These are phyloP conservation scores for Orchesellides sinensis DNA, from an alignment of 2,888 invertebrate species.

Conservation along the genomic window DNA sequence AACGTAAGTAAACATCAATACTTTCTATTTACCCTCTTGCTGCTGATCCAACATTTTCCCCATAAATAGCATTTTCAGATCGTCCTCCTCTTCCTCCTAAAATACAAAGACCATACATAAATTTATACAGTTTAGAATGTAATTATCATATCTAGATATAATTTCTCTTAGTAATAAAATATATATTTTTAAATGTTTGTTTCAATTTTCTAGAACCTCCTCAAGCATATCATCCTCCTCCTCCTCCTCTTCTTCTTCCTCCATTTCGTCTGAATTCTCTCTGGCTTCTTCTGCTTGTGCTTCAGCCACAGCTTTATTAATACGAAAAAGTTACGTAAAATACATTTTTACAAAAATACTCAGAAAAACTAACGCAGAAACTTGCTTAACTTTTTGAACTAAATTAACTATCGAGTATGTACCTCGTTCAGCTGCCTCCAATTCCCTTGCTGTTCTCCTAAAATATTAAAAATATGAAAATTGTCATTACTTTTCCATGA, in stretches of 20 bases:
- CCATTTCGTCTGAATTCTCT: conserved; percentile 15
- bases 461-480: not conserved
- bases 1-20: not conserved
- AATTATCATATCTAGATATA: no score
- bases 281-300: not conserved
- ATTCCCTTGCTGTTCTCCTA: not conserved
- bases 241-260: conserved; percentile 37
- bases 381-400: not conserved
- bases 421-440: conserved; percentile 8
- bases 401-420: not conserved
- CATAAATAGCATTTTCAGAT: conserved; percentile 66
- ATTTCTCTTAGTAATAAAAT: no score
- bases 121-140: not conserved
- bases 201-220: no score
- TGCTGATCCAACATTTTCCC: conserved; percentile 37
- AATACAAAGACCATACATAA: not conserved
- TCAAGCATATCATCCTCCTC: not conserved
- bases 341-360: not conserved
- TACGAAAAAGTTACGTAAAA: not conserved
- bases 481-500: no score
- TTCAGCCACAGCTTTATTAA: not conserved
- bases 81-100: conserved; percentile 65
- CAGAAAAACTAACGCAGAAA: not conserved
- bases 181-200: not conserved
- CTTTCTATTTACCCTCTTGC: conserved; percentile 48